Evolutionary conservation across 2,113 vertebrate genomes (phyloP).

Genomic region (Phalacrocorax pelagicus): DNA sequence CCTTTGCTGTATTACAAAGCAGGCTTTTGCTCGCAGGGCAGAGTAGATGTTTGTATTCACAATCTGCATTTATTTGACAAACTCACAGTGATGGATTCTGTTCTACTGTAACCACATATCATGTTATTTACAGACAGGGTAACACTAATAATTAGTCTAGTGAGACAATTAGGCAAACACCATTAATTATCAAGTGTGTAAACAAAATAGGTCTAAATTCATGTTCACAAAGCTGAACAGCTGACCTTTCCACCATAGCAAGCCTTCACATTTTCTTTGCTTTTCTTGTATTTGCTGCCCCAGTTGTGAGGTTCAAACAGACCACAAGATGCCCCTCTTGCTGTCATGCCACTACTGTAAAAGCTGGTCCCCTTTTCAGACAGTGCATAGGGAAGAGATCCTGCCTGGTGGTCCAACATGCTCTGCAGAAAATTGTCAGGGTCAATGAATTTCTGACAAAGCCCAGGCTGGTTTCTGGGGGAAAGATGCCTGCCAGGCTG

Average conservation of each 20-base stretch:
- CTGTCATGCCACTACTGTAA: not conserved
- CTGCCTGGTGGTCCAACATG: not conserved
- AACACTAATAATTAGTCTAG: conserved; percentile 24
- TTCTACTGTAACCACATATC: not conserved
- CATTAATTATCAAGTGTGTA: conserved; percentile 20
- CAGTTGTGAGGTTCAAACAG: not conserved
- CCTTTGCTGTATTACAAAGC: not conserved
- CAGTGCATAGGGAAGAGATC: not conserved
- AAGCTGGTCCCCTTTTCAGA: not conserved
- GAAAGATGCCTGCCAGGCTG: not conserved
- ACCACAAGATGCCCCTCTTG: not conserved
- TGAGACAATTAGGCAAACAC: not conserved
- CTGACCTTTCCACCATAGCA: not conserved
- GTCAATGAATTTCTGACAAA: not conserved
- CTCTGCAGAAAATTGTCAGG: not conserved
- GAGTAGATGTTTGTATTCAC: not conserved
- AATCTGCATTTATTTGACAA: conserved; percentile 10
- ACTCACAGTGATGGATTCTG: not conserved
- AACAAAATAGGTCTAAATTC: conserved; percentile 1
- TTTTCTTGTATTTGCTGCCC: not conserved
- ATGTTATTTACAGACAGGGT: not conserved
- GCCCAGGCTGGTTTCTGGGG: not conserved
- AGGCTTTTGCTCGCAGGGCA: not conserved
- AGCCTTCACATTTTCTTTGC: not conserved
- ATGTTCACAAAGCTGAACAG: not conserved